Conservation (phyloP, 2,113 vertebrate species). For the Dasyurus viverrinus region DNA sequence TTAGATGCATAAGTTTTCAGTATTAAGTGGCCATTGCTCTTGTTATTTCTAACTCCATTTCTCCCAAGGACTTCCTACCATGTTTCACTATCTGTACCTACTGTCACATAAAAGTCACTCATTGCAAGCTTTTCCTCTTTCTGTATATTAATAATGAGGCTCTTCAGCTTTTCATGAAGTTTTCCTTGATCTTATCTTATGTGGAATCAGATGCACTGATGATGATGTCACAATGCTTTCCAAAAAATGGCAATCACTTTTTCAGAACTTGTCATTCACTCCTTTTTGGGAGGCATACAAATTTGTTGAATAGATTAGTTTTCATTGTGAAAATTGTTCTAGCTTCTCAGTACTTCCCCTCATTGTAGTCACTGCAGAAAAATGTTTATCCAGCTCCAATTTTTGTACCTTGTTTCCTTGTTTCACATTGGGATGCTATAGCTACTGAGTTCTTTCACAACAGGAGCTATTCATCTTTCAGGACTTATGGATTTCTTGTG, state of each 20-base stretch:
- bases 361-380: too few relatives aligned
- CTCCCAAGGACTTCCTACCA: background rate
- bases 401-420: too few relatives aligned
- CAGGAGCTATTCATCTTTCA: background rate
- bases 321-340: background rate
- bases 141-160: background rate
- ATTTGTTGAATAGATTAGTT: background rate
- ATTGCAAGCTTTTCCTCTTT: background rate
- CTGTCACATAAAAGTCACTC: background rate
- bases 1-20: background rate
- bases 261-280: background rate
- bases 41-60: background rate
- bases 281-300: background rate
- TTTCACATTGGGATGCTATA: too few relatives aligned
- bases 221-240: too few relatives aligned
- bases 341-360: too few relatives aligned
- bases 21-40: background rate
- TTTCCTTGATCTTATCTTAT: background rate
- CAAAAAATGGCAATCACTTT: background rate
- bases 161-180: background rate
- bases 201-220: too few relatives aligned
- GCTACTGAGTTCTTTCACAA: background rate
- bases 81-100: background rate
- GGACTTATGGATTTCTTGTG: background rate
- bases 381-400: too few relatives aligned